A percentile compares a stretch with the other conserved stretches of the same genome.
Evolutionary conservation across 2,113 vertebrate species (phyloP).

Genomic region (rat (Rattus norvegicus)): DNA sequence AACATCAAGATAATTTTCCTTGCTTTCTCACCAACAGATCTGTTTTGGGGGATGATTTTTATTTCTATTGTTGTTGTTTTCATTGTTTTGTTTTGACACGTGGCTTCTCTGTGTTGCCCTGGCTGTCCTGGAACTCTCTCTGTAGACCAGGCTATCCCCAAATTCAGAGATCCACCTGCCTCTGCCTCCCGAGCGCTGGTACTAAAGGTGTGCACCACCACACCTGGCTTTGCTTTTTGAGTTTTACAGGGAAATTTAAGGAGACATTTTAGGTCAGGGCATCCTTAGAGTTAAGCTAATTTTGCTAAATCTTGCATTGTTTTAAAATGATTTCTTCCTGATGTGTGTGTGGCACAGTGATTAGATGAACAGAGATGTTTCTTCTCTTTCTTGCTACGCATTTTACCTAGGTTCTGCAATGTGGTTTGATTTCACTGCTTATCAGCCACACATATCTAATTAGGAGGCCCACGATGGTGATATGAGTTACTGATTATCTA

Average conservation of each 20-base stretch:
- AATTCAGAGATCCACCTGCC: background rate
- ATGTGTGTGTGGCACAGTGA: background rate
- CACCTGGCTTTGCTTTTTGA: background rate
- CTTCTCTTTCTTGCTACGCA: background rate
- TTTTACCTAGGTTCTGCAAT: background rate
- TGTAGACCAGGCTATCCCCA: background rate
- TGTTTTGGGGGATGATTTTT: background rate
- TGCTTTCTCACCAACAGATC: background rate
- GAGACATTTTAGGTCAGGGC: background rate
- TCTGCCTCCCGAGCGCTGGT: background rate
- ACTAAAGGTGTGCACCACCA: background rate
- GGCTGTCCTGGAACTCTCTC: background rate
- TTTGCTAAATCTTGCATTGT: background rate
- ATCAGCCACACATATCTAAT: background rate
- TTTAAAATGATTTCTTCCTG: background rate
- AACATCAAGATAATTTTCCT: background rate
- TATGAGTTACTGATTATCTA: background rate
- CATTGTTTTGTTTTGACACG: background rate
- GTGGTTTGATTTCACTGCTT: constrained; percentile 30
- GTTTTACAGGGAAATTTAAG: constrained; percentile 17
- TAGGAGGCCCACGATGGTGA: background rate
- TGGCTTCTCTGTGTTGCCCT: background rate
- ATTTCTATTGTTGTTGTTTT: background rate
- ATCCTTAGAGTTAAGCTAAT: background rate
- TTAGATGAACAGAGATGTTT: background rate